A percentile compares a stretch with the other conserved stretches of the same genome.
These are phyloP conservation scores for Palythoa grandis DNA, from an alignment of 92 coral and sea anemone species.

Conservation along the genomic window DNA sequence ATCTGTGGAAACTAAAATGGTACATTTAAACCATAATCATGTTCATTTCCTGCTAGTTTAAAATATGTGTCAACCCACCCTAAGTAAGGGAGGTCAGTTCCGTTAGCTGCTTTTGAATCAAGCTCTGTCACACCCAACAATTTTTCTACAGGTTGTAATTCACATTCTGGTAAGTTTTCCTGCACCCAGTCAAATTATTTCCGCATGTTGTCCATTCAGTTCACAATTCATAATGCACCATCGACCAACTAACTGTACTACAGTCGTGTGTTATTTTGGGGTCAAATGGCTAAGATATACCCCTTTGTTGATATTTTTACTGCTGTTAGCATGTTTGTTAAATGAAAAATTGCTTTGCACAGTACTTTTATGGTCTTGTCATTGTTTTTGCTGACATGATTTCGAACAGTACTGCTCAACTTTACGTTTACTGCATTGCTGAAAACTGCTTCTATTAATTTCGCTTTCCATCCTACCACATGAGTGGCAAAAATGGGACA, in stretches of 20 bases:
- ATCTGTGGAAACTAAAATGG: constrained; percentile 54
- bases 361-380: constrained; percentile 49
- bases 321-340: constrained; percentile 39
- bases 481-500: constrained; percentile 1
- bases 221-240: constrained; percentile 58
- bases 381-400: constrained; percentile 60
- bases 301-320: constrained; percentile 1
- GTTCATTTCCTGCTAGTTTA: constrained; percentile 39
- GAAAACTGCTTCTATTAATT: not conserved
- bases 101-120: constrained; percentile 61
- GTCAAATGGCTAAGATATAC: constrained; percentile 56
- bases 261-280: constrained; percentile 63
- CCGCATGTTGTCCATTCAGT: constrained; percentile 47
- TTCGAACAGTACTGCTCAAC: constrained; percentile 68
- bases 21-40: constrained; percentile 45
- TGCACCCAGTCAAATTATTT: constrained; percentile 50
- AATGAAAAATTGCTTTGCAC: constrained; percentile 50
- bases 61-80: constrained; percentile 63
- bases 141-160: constrained; percentile 46
- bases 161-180: constrained; percentile 32
- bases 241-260: constrained; percentile 59
- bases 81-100: constrained; percentile 60
- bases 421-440: constrained; percentile 60
- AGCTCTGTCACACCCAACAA: constrained; percentile 56
- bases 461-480: constrained; percentile 16